Conservation (phyloP, 2,113 vertebrate genomes). For the Xyrauchen texanus region DNA sequence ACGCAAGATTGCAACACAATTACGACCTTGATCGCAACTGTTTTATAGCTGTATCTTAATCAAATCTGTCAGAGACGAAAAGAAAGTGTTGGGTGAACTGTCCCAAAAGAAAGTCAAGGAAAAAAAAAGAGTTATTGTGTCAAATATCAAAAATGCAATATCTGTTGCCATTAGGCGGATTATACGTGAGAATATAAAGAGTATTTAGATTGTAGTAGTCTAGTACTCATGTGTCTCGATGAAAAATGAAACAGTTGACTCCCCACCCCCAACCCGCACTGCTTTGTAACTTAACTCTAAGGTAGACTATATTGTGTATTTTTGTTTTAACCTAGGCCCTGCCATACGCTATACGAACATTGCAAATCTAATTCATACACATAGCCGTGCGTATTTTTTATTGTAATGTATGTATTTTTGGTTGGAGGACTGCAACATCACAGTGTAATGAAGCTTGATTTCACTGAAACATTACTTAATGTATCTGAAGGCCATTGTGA, state of each 20-base stretch:
- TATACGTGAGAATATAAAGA: slow-evolving; percentile 70
- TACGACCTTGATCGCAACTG: slow-evolving; percentile 79
- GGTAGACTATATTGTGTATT: background rate
- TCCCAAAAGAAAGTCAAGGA: slow-evolving; percentile 59
- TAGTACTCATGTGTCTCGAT: background rate
- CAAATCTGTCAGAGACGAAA: slow-evolving; percentile 82
- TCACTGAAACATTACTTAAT: background rate
- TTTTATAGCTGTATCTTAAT: slow-evolving; percentile 83
- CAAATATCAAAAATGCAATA: slow-evolving; percentile 83
- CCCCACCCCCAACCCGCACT: background rate
- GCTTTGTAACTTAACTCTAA: background rate
- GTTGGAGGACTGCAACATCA: background rate
- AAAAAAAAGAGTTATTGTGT: slow-evolving; percentile 77
- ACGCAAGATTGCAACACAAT: slow-evolving; percentile 54
- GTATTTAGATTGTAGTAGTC: slow-evolving; percentile 22
- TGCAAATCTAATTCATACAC: background rate
- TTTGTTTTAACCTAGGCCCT: background rate
- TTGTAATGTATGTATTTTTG: background rate
- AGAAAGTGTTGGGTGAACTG: slow-evolving; percentile 79
- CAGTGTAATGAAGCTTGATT: too few species aligned
- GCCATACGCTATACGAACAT: background rate
- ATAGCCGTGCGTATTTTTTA: too few species aligned
- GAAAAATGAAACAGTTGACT: background rate
- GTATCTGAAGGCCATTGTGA: background rate
- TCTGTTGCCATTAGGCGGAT: slow-evolving; percentile 75